These are phyloP conservation scores for Myotis brandtii DNA, from an alignment of 2,113 vertebrate genomes.

Conservation along the genomic window DNA sequence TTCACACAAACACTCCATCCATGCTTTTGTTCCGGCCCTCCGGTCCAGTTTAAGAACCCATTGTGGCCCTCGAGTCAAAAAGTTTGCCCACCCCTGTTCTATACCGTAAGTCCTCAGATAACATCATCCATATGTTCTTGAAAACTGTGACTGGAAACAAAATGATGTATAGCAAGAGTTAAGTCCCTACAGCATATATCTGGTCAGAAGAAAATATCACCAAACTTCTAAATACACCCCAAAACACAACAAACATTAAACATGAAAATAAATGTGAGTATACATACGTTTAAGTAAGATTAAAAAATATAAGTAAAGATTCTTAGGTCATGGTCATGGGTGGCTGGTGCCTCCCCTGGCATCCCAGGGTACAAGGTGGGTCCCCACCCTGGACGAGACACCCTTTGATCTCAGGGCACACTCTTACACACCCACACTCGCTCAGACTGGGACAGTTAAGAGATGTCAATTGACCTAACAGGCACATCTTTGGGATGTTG, in stretches of 20 bases:
- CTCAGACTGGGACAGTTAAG: neutral
- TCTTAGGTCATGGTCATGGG: neutral
- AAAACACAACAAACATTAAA: no score
- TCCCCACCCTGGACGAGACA: neutral
- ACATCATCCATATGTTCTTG: neutral
- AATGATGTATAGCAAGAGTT: neutral
- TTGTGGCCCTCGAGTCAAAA: no score
- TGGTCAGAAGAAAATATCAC: neutral
- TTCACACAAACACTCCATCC: no score
- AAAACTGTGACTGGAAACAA: neutral
- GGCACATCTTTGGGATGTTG: neutral
- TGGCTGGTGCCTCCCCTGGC: neutral
- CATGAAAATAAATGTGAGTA: neutral
- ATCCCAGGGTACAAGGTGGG: neutral
- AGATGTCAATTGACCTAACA: neutral
- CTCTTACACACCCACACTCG: neutral
- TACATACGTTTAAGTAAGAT: neutral
- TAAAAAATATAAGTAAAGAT: neutral
- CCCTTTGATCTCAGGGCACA: no score
- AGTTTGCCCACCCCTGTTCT: no score
- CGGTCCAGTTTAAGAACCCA: no score
- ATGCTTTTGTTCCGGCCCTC: no score
- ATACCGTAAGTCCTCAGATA: neutral
- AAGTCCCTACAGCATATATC: neutral
- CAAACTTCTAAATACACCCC: neutral